Evolutionary conservation across 1,140 invertebrate genomes (phyloP).

Genomic region (Nymphalis io): DNA sequence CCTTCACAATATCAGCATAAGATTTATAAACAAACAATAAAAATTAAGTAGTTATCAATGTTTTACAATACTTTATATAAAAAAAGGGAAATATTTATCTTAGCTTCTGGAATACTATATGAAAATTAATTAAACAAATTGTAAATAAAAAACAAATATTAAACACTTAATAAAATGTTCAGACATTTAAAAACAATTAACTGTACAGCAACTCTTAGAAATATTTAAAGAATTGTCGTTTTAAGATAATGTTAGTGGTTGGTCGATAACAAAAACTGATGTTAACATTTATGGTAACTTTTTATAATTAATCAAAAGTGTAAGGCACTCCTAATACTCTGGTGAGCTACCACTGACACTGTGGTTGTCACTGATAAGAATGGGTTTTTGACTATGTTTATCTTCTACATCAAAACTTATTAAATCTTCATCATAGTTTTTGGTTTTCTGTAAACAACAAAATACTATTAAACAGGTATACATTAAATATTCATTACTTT

Average conservation of each 20-base stretch:
- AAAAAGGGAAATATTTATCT: background rate
- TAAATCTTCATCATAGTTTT: conserved; percentile 61
- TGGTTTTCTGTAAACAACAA: conserved; percentile 62
- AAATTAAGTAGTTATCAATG: background rate
- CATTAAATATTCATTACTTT: conserved; percentile 6
- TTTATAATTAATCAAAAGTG: conserved; percentile 27
- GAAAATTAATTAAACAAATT: background rate
- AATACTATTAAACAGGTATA: conserved; percentile 27
- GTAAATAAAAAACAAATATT: background rate
- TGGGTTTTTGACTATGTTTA: conserved; percentile 54
- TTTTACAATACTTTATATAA: background rate
- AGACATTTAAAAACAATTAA: conserved; percentile 13
- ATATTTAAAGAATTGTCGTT: conserved; percentile 1
- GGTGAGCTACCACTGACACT: conserved; percentile 69
- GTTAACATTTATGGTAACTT: conserved; percentile 54
- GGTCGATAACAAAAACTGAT: conserved; percentile 12
- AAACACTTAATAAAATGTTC: background rate
- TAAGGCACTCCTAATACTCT: conserved; percentile 71
- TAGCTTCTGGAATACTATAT: background rate
- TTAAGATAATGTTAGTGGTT: conserved; percentile 1
- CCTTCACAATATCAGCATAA: background rate
- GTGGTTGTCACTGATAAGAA: conserved; percentile 60
- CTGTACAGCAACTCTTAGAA: conserved; percentile 26
- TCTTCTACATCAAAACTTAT: conserved; percentile 73
- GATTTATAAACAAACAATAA: background rate